Evolutionary conservation across 2,113 vertebrate genomes (phyloP), one percentile per base, ranked within the genome.

Genomic region (Dasyprocta punctata): DNA sequence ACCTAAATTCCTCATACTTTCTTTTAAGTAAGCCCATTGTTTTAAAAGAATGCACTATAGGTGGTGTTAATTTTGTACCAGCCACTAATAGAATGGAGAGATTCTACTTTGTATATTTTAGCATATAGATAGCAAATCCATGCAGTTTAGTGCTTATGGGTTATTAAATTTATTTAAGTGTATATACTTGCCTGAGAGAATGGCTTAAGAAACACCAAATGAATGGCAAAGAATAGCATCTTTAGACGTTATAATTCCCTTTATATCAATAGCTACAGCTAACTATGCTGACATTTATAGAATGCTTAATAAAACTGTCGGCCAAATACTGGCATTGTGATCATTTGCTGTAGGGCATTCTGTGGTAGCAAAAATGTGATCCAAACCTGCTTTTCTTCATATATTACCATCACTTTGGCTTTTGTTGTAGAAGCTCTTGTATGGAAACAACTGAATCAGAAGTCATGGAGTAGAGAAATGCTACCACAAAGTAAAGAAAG

Each of bases 221-320:
- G 33, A 93, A 93, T 73, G 54, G 17, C 7, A 73, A 38, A 24
- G 83, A 78, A 60, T 87, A 63, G 49, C 52, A 65, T 73, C 11
- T 86, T 17, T 86, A 38, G 33, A 78, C 41, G 84, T 30, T 80
- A 41, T 77, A 65, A 41, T 81, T 81, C 24, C 58, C 16, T 49
- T 83, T 86, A 60, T 83, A 44, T 95, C 28, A n/a, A 94, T 88
- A 96, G 86, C 38, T 61, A 81, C 49, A 80, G 69, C 13, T 54
- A n/a, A 73, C 28, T 90, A 67, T 80, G 20, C 26, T 84, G 41
- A 92, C 81, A 41, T 81, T 87, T 97, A 94, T 69, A 85, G 77
- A 84, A 20, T 16, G 17, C 60, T 95, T 82, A 92, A 60, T 49
- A 84, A 56, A 88, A 95, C 77, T 73, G 0, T 67, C 78, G 63